Evolutionary conservation across 2,888 invertebrate genomes (phyloP).

Genomic region (Eupithecia subfuscata): DNA sequence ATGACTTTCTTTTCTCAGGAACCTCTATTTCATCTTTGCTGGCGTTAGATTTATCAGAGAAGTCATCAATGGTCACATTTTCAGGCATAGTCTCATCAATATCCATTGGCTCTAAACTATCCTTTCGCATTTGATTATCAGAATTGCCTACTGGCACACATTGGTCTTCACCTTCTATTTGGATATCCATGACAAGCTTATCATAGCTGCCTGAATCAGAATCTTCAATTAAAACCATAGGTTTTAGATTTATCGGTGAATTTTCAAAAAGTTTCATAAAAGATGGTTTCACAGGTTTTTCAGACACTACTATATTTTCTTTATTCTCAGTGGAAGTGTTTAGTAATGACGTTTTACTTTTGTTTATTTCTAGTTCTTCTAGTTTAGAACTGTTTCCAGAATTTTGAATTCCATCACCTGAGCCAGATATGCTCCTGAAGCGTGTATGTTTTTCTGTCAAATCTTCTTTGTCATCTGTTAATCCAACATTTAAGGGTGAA

Average conservation of each 20-base stretch:
- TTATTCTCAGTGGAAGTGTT: constrained; percentile 31
- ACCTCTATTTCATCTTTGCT: constrained; percentile 30
- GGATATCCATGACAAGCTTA: constrained; percentile 45
- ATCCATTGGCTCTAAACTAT: constrained; percentile 76
- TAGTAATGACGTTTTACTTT: constrained; percentile 7
- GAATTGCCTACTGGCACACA: constrained; percentile 67
- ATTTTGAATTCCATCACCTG: constrained; percentile 54
- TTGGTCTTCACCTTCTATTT: constrained; percentile 59
- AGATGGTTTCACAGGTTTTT: constrained; percentile 31
- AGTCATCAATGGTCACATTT: constrained; percentile 55
- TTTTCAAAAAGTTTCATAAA: constrained; percentile 57
- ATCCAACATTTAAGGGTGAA: constrained; percentile 9
- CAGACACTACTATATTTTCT: constrained; percentile 14
- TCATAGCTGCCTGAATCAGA: constrained; percentile 58
- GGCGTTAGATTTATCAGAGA: constrained; percentile 44
- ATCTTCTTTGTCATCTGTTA: constrained; percentile 14
- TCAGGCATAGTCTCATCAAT: constrained; percentile 74
- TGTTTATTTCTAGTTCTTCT: constrained; percentile 34
- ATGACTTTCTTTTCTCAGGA: constrained; percentile 25
- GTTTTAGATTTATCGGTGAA: constrained; percentile 46
- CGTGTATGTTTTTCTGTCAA: constrained; percentile 3
- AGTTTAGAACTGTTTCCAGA: constrained; percentile 35
- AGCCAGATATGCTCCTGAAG: constrained; percentile 49
- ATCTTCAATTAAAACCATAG: constrained; percentile 66
- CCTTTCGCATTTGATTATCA: constrained; percentile 39